Percentiles rank a stretch among this genome's conserved stretches.
Conservation (phyloP, 1,140 invertebrate species). For the Megathymus violae region DNA sequence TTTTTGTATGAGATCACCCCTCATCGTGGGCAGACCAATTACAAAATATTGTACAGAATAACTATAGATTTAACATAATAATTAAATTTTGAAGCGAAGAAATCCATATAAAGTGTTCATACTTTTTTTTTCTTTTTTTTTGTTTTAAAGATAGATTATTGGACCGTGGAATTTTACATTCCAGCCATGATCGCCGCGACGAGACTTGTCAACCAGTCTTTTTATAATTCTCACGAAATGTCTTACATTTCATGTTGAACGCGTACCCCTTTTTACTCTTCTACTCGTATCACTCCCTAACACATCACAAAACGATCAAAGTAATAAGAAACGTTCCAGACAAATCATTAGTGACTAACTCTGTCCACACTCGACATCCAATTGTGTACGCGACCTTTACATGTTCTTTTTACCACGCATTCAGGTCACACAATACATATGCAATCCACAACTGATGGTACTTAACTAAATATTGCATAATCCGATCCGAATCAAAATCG, state of each 20-base stretch:
- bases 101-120: too few species aligned
- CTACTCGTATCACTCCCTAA: too few species aligned
- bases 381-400: conserved; percentile 43
- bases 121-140: too few species aligned
- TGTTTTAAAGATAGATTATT: too few species aligned
- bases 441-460: conserved; percentile 49
- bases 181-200: too few species aligned
- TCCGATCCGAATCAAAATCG: conserved; percentile 73
- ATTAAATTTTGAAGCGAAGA: background rate
- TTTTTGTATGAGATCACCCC: conserved; percentile 36
- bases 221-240: too few species aligned
- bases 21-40: conserved; percentile 33
- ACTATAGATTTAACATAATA: background rate
- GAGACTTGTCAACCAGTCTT: too few species aligned
- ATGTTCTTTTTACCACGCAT: conserved; percentile 57
- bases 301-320: background rate
- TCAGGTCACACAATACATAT: conserved; percentile 53
- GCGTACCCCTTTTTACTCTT: too few species aligned
- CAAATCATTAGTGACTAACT: conserved; percentile 8
- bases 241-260: too few species aligned
- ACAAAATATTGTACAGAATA: conserved; percentile 28
- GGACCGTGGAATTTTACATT: too few species aligned
- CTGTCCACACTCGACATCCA: conserved; percentile 32
- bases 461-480: conserved; percentile 66
- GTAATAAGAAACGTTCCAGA: background rate